Conservation (phyloP, 1,140 invertebrate species). For the Drosophila littoralis region DNA sequence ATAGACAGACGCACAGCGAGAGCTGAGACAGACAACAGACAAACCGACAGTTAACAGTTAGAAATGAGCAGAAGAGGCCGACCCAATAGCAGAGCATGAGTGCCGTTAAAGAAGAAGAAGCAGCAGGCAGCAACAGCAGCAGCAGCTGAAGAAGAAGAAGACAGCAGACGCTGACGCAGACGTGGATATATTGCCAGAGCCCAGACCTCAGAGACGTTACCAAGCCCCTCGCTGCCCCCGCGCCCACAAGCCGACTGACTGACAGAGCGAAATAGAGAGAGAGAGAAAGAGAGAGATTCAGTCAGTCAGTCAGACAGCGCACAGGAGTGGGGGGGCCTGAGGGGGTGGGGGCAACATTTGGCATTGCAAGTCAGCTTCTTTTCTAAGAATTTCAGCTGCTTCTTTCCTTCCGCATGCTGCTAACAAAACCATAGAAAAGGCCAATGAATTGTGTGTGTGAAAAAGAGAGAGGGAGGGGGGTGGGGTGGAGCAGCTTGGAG, state of each 20-base stretch:
- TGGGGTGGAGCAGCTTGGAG: neutral
- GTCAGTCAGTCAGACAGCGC: neutral
- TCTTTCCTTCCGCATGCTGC: slow-evolving; percentile 10
- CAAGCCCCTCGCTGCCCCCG: neutral
- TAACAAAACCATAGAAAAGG: slow-evolving; percentile 58
- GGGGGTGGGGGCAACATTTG: slow-evolving; percentile 18
- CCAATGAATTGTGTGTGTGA: slow-evolving; percentile 46
- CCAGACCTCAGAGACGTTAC: slow-evolving; percentile 25
- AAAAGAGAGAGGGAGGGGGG: neutral
- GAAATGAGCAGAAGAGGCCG: slow-evolving; percentile 24
- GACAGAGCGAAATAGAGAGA: slow-evolving; percentile 26
- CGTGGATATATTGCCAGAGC: slow-evolving; percentile 71
- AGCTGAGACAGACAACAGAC: slow-evolving; percentile 41
- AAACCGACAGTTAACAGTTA: slow-evolving; percentile 48
- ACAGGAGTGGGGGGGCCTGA: neutral
- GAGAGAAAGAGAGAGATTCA: slow-evolving; percentile 15
- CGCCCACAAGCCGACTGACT: slow-evolving; percentile 1
- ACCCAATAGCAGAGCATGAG: too few relatives aligned
- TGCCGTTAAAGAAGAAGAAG: slow-evolving; percentile 1
- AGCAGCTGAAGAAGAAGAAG: slow-evolving; percentile 7
- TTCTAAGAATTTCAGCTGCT: slow-evolving; percentile 48
- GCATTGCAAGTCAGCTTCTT: slow-evolving; percentile 54
- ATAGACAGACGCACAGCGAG: slow-evolving; percentile 28
- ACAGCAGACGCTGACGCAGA: slow-evolving; percentile 74
- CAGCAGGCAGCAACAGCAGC: too few relatives aligned